Base-by-base conservation (phyloP, 2,113 vertebrate species). In the Acrocephalus kingi region DNA sequence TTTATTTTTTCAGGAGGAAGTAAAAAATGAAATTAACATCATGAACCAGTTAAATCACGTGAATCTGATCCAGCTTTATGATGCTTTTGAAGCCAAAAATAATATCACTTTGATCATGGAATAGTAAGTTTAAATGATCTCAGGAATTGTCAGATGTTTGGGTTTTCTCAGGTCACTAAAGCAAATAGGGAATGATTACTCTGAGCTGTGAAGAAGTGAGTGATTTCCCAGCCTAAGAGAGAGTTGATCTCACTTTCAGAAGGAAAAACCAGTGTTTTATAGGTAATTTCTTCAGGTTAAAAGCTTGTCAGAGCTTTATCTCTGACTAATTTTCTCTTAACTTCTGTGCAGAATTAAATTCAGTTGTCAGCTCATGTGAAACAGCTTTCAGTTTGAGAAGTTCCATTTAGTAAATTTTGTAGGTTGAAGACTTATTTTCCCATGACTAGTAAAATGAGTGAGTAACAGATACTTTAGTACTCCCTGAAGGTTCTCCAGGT, bases 61-160 rank as follows among this genome's bases (percentile, higher is more conserved):
- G 87, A 99, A 99, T 94, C 91, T 99, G 90, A 99, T 99, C 91
- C 99, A 99, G 93, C 98, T 99, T 48, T 99, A 99, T n/a, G 99
- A 99, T 22, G 99, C 99, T 76, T 99, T 99, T 80, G 98, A 99
- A 96, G 95, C 97, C 88, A 98, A 98, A 89, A 98, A 98, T 88
- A 98, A 97, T 78, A 97, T 98, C 71, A 99, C 98, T 15, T 97
- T 99, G 41, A 97, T 99, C 87, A 98, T 99, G 98, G 99, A 99
- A 96, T 99, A 98, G 99, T 99, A 97, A 98, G 99, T 98, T 66
- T 59, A 71, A 71, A 67, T 48, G 5, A 67, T 73, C 31, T 81
- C 5, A 4, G 63, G 24, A 78, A 13, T 17, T 83, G 9, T 49
- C 31, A 71, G 69, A 49, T 67, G 13, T 37, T 41, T 78, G 59